Percentiles rank a stretch among this genome's conserved stretches.
phyloP scores from a whole-genome alignment of 2,888 invertebrate genomes.

The Maniola hyperantus region DNA sequence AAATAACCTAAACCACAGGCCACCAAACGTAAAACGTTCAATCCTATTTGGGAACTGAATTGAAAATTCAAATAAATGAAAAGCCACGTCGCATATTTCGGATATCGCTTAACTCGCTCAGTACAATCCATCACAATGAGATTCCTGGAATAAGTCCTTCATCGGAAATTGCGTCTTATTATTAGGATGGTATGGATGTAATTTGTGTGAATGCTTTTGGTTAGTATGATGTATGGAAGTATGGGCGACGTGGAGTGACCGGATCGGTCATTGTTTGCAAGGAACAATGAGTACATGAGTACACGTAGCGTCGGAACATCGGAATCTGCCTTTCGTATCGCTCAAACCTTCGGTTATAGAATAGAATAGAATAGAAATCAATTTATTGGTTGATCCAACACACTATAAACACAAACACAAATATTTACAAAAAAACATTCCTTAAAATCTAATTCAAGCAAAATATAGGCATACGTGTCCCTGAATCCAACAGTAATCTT shows the following conservation, averaged over 20 bases:
- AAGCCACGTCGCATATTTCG: constrained; percentile 34
- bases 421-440: too few relatives aligned
- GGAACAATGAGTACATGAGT: constrained; percentile 57
- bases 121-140: constrained; percentile 31
- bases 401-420: too few relatives aligned
- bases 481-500: too few relatives aligned
- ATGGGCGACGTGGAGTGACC: constrained; percentile 36
- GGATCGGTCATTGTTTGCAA: constrained; percentile 57
- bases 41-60: constrained; percentile 20
- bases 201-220: constrained; percentile 6
- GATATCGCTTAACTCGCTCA: constrained; percentile 33
- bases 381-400: too few relatives aligned
- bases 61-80: constrained; percentile 32
- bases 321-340: constrained; percentile 65
- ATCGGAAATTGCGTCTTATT: constrained; percentile 21
- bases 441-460: too few relatives aligned
- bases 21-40: constrained; percentile 17
- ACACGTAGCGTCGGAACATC: constrained; percentile 46
- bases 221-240: constrained; percentile 15
- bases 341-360: constrained; percentile 41
- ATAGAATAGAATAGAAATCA: too few relatives aligned
- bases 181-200: not conserved
- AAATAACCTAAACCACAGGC: constrained; percentile 8
- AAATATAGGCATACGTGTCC: too few relatives aligned
- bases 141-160: constrained; percentile 19